These are phyloP conservation scores for Kryptopterus vitreolus DNA, from an alignment of 2,797 vertebrate genomes.

Conservation along the genomic window DNA sequence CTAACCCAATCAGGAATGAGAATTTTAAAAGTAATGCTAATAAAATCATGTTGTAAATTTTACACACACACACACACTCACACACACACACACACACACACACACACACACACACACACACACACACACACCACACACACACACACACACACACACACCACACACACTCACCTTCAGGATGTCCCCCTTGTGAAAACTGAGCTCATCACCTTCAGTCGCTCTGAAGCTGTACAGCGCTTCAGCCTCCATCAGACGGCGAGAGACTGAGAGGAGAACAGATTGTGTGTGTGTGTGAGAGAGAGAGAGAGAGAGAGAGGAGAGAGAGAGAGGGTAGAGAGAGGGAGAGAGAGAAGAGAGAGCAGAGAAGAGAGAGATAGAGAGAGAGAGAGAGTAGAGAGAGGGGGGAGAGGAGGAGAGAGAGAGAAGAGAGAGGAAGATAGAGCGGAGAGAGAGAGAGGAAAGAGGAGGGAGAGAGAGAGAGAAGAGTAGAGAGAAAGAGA, in stretches of 20 bases:
- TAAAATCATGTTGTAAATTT: neutral
- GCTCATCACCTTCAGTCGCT: slow-evolving; percentile 87
- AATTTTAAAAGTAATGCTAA: neutral
- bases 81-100: slow-evolving; percentile 10
- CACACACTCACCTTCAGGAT: slow-evolving; percentile 81
- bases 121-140: neutral
- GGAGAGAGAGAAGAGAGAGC: slow-evolving; percentile 13
- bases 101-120: neutral
- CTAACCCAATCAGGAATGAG: neutral
- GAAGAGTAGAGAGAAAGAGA: slow-evolving; percentile 11
- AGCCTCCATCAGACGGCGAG: slow-evolving; percentile 81
- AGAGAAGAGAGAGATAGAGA: neutral
- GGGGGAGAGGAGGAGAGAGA: neutral
- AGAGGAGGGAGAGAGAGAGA: slow-evolving; percentile 28
- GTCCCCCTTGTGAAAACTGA: slow-evolving; percentile 92
- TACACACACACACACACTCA: neutral
- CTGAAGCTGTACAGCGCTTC: slow-evolving; percentile 90
- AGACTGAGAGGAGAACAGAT: neutral
- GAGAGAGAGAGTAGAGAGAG: neutral
- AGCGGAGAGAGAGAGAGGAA: neutral
- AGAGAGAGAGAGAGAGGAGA: neutral
- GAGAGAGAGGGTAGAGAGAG: neutral
- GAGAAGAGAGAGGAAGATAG: slow-evolving; percentile 18
- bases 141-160: neutral
- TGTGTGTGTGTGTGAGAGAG: neutral